These are phyloP conservation scores for Echinops telfairi DNA, from an alignment of 2,113 vertebrate genomes.

Conservation along the genomic window DNA sequence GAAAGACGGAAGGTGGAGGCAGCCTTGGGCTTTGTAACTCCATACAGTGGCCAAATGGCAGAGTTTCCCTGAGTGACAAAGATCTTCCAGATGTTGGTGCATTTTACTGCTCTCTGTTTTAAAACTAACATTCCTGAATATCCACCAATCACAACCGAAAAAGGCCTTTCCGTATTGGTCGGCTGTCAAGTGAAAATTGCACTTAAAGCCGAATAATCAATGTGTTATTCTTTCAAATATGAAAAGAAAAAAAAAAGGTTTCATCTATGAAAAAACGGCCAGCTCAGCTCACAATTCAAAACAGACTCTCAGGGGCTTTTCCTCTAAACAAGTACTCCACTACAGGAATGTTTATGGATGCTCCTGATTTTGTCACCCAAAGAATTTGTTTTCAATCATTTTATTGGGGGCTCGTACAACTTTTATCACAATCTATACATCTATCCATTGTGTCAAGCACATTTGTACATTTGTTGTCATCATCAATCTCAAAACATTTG, in stretches of 20 bases:
- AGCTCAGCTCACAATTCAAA: not conserved
- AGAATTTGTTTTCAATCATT: too few relatives aligned
- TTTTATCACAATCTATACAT: too few relatives aligned
- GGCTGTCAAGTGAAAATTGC: not conserved
- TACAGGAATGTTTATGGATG: not conserved
- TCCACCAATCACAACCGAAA: not conserved
- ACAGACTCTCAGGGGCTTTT: not conserved
- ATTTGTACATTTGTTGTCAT: too few relatives aligned
- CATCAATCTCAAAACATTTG: too few relatives aligned
- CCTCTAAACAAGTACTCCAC: not conserved
- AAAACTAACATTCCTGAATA: conserved; percentile 35
- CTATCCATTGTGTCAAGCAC: too few relatives aligned
- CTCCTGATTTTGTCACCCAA: not conserved
- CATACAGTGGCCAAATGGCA: not conserved
- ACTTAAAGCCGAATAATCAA: not conserved
- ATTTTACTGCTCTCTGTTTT: not conserved
- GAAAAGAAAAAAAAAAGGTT: not conserved
- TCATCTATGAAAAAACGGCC: not conserved
- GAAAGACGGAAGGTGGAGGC: too few relatives aligned
- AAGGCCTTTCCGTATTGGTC: not conserved
- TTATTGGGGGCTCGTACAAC: too few relatives aligned
- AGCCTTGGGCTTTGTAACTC: too few relatives aligned
- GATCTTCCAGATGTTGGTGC: conserved; percentile 2
- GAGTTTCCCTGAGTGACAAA: not conserved
- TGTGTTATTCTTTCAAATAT: not conserved